Evolutionary conservation across 2,888 invertebrate species (phyloP), one percentile per base, ranked within the genome.

Genomic region (Tenthredo scrophulariae): DNA sequence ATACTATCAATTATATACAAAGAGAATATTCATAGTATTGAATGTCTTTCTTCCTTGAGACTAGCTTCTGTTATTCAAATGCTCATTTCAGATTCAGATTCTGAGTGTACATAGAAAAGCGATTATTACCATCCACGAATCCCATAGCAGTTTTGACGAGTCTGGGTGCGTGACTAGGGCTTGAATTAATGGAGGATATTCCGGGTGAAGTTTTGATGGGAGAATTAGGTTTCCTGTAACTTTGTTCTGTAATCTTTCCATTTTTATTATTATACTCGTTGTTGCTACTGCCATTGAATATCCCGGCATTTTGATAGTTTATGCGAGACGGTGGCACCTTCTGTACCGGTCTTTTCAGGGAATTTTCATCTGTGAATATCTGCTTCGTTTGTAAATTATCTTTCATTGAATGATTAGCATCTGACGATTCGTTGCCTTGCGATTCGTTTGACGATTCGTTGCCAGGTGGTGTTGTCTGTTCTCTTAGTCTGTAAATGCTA

Each of bases 271-370:
- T 89, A 87, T 92, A 90, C 85, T 93, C 92, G 86, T 90, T 91
- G 85, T 91, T 92, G 85, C 89, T 89, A 84, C 90, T 92, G 33
- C 92, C 93, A 75, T 93, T 93, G 50, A 92, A 90, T 50, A 92
- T 89, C 26, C 90, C 88, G 0, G 90, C 90, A 70, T 90, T 92
- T 86, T 92, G 92, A 86, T 92, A 93, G 77, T 90, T 95, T 89
- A 96, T 96, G 88, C 97, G 95, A n/a, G 97, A 97, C 2, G 97
- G 97, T 46, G 96, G 96, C 9, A 97, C 97, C 93, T 97, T 97
- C 92, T 97, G 97, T 33, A 97, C 95, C 9, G 97, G 97, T 91
- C 96, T 95, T 91, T 95, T 96, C 87, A 93, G 93, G 26, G 91
- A 89, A 50, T 93, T 94, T 85, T 94, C 94, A 86, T 94, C 95